phyloP scores from a whole-genome alignment of 2,888 invertebrate genomes.

The Yponomeuta cagnagella region DNA sequence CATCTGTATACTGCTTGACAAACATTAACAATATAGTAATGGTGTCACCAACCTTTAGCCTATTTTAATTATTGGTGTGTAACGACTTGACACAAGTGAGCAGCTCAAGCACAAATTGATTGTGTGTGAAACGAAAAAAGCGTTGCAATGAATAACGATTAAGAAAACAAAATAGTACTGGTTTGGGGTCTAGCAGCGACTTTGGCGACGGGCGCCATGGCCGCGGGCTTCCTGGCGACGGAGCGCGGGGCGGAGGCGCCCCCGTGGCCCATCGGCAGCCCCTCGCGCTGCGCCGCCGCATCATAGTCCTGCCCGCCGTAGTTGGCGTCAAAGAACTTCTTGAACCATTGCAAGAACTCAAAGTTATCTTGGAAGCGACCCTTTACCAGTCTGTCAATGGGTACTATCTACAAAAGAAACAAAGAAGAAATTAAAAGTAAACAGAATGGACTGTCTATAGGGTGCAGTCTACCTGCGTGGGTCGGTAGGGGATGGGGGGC shows the following conservation, averaged over 20 bases:
- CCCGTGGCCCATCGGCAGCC: conserved; percentile 89
- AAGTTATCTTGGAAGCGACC: conserved; percentile 99
- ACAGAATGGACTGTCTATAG: conserved; percentile 44
- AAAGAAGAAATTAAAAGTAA: conserved; percentile 32
- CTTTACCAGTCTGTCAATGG: conserved; percentile 96
- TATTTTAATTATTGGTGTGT: too few relatives aligned
- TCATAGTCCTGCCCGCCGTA: conserved; percentile 96
- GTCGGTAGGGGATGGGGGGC: conserved; percentile 20
- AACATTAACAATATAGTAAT: too few relatives aligned
- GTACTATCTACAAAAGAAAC: conserved; percentile 86
- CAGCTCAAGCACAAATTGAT: not conserved
- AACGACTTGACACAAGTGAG: too few relatives aligned
- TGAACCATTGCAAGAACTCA: conserved; percentile 99
- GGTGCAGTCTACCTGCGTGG: conserved; percentile 40
- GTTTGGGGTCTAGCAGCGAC: conserved; percentile 79
- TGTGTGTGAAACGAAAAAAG: not conserved
- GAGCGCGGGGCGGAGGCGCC: conserved; percentile 76
- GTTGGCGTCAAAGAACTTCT: conserved; percentile 99
- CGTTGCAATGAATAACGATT: conserved; percentile 15
- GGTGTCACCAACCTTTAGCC: too few relatives aligned
- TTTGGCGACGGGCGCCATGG: conserved; percentile 70
- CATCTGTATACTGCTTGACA: too few relatives aligned
- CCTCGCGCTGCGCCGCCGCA: conserved; percentile 89
- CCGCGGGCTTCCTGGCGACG: conserved; percentile 54
- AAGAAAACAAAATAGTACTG: conserved; percentile 62